Conservation (phyloP, 2,797 vertebrate species). For the Hirundo rustica region DNA sequence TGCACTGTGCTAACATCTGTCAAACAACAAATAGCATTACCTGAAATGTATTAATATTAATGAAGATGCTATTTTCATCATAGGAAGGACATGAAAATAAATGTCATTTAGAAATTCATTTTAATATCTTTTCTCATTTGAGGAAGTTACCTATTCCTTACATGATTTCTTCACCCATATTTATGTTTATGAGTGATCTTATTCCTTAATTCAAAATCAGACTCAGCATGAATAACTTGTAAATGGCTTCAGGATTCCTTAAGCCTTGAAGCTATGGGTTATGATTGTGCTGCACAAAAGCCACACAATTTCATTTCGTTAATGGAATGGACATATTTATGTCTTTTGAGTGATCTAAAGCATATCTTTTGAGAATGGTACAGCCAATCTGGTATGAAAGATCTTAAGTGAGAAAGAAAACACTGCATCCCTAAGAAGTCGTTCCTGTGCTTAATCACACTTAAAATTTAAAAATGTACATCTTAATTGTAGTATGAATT, state of each 20-base stretch:
- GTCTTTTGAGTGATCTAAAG: not conserved
- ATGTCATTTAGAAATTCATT: not conserved
- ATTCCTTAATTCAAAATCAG: not conserved
- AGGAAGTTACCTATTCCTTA: not conserved
- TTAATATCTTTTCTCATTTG: not conserved
- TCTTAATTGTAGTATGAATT: not conserved
- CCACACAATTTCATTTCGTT: not conserved
- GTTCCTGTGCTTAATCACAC: not conserved
- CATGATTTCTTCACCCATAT: not conserved
- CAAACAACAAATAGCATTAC: not conserved
- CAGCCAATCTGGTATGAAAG: not conserved
- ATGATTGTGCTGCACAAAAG: not conserved
- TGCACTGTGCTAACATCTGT: conserved; percentile 20
- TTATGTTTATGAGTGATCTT: not conserved
- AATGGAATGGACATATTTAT: not conserved
- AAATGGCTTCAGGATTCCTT: not conserved
- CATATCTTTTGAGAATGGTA: not conserved
- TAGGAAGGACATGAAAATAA: not conserved
- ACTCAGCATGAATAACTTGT: not conserved
- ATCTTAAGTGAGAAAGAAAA: not conserved
- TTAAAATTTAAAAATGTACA: not conserved
- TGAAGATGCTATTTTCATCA: not conserved
- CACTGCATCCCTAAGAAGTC: not conserved
- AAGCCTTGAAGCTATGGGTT: not conserved
- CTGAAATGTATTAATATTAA: conserved; percentile 1